These are phyloP conservation scores for Bufo bufo DNA, from an alignment of 2,113 vertebrate species.

Conservation along the genomic window DNA sequence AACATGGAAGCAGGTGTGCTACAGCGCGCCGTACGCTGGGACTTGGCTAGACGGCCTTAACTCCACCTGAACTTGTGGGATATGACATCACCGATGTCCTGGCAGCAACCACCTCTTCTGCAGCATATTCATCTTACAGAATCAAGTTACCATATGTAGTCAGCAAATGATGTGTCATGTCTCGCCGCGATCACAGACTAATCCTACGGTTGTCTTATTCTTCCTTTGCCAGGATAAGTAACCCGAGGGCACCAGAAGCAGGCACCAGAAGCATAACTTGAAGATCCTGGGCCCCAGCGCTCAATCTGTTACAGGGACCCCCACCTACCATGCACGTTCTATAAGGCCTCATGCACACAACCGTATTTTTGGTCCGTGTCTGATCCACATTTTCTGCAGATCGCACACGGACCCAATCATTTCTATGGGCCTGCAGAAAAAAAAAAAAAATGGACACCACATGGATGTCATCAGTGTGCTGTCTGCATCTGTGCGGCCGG, in stretches of 20 bases:
- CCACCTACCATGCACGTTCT: no score
- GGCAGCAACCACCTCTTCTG: conserved; percentile 17
- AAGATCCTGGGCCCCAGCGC: no score
- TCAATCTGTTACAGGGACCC: no score
- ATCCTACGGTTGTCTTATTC: neutral
- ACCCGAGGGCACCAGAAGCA: neutral
- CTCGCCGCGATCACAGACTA: neutral
- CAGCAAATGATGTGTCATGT: conserved; percentile 20
- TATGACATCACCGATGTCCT: conserved; percentile 48
- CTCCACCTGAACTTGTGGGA: conserved; percentile 57
- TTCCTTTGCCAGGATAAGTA: neutral
- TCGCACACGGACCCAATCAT: no score
- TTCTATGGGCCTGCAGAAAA: no score
- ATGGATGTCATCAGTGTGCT: neutral
- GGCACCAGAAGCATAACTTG: no score
- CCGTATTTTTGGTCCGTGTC: no score
- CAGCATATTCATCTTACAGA: conserved; percentile 2
- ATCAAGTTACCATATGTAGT: conserved; percentile 42
- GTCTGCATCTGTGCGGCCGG: no score
- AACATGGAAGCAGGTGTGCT: conserved; percentile 47
- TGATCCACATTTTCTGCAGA: no score
- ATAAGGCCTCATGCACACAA: no score
- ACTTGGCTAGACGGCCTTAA: conserved; percentile 21
- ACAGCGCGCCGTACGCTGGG: conserved; percentile 15
- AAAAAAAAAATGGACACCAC: no score